phyloP scores from a whole-genome alignment of 2,888 invertebrate species.

The Heteropelma amictum region DNA sequence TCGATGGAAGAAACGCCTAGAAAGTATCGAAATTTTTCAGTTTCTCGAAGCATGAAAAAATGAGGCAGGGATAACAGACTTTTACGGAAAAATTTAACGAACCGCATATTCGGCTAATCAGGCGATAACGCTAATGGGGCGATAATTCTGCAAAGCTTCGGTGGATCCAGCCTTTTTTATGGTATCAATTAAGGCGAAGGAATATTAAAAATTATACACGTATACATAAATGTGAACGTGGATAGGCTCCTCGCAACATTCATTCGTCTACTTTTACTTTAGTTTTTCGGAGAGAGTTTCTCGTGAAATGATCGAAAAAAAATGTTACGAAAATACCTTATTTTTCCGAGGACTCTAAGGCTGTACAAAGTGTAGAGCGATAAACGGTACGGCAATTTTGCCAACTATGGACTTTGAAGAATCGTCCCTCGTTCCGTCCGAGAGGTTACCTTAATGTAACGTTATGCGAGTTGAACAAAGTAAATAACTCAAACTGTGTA shows the following conservation, averaged over 20 bases:
- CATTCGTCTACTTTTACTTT: no score
- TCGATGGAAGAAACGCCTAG: no score
- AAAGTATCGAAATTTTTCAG: no score
- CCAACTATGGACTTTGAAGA: constrained; percentile 17
- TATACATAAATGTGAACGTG: no score
- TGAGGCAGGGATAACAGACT: no score
- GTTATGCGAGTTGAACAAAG: constrained; percentile 59
- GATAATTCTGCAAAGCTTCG: constrained; percentile 68
- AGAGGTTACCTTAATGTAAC: constrained; percentile 57
- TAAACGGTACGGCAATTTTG: not conserved
- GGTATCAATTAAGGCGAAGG: constrained; percentile 74
- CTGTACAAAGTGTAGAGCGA: not conserved
- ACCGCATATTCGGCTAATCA: constrained; percentile 65
- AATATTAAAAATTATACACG: constrained; percentile 64
- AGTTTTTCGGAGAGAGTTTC: no score
- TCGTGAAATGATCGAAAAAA: no score
- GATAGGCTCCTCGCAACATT: no score
- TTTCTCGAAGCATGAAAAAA: no score
- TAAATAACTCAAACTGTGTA: constrained; percentile 53
- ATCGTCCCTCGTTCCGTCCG: constrained; percentile 34
- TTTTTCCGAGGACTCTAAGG: not conserved
- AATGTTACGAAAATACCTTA: no score
- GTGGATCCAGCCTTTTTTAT: constrained; percentile 58
- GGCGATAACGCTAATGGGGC: constrained; percentile 60
- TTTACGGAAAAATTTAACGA: constrained; percentile 63